Percentiles rank a stretch among this genome's conserved stretches.
Conservation (phyloP, 1,140 invertebrate genomes). For the Teleogryllus occipitalis region DNA sequence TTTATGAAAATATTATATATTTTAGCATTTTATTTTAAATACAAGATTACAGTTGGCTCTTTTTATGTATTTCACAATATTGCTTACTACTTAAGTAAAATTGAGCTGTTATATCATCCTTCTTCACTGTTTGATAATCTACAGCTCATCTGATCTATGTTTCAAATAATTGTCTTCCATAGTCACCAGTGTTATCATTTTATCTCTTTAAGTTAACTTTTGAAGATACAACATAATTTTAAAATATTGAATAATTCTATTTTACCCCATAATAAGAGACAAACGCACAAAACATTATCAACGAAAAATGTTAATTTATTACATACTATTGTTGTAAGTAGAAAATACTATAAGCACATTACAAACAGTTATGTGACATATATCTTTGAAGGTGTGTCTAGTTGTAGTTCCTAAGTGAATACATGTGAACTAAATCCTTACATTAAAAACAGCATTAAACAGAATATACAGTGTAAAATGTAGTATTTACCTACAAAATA, state of each 20-base stretch:
- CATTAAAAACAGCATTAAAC: no score
- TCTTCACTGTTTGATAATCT: background rate
- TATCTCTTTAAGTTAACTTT: background rate
- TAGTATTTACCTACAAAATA: no score
- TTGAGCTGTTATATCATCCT: background rate
- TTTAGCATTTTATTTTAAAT: background rate
- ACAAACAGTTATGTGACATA: no score
- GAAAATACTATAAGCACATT: background rate
- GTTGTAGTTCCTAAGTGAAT: no score
- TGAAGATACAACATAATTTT: background rate
- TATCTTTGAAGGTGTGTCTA: no score
- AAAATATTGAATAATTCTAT: background rate
- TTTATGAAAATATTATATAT: conserved; percentile 3
- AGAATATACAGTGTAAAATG: no score
- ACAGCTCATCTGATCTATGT: background rate
- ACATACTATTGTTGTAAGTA: background rate
- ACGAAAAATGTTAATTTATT: background rate
- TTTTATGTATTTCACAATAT: background rate
- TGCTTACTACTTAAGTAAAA: background rate
- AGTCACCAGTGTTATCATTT: background rate
- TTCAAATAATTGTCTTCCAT: background rate
- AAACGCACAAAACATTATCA: conserved; percentile 1
- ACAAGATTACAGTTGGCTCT: background rate
- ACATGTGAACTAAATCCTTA: no score
- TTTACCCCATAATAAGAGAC: background rate